Conservation (phyloP, 2,797 vertebrate genomes). For the Myotis pilosus region DNA sequence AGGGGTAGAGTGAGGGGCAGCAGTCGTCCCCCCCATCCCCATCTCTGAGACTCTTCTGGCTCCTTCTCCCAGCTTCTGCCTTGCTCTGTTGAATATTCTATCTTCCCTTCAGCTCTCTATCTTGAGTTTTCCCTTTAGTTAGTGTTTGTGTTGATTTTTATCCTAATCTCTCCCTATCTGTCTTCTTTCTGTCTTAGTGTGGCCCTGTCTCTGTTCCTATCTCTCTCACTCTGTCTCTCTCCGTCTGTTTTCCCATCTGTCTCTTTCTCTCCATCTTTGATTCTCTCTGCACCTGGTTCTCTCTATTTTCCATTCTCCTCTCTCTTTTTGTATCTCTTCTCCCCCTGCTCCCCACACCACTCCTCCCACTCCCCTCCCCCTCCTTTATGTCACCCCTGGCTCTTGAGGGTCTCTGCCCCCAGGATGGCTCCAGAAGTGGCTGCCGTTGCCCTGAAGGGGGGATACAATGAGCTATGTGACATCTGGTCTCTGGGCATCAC, state of each 20-base stretch:
- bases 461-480: conserved; percentile 93
- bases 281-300: not conserved
- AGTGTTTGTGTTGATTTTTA: not conserved
- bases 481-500: conserved; percentile 96
- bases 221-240: not conserved
- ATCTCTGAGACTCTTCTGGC: not conserved
- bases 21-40: too few species aligned
- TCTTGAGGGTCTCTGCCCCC: conserved; percentile 61
- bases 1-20: not conserved
- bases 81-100: not conserved
- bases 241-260: too few species aligned
- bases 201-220: not conserved
- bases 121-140: not conserved
- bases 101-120: not conserved
- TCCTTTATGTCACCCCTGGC: not conserved
- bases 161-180: not conserved
- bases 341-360: not conserved
- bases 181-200: not conserved
- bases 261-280: not conserved
- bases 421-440: conserved; percentile 97
- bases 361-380: not conserved
- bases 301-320: not conserved
- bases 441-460: conserved; percentile 93
- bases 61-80: not conserved
- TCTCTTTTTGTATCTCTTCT: not conserved